Evolutionary conservation across 1,140 invertebrate genomes (phyloP), one percentile per base, ranked within the genome.

Genomic region (Nasonia vitripennis): DNA sequence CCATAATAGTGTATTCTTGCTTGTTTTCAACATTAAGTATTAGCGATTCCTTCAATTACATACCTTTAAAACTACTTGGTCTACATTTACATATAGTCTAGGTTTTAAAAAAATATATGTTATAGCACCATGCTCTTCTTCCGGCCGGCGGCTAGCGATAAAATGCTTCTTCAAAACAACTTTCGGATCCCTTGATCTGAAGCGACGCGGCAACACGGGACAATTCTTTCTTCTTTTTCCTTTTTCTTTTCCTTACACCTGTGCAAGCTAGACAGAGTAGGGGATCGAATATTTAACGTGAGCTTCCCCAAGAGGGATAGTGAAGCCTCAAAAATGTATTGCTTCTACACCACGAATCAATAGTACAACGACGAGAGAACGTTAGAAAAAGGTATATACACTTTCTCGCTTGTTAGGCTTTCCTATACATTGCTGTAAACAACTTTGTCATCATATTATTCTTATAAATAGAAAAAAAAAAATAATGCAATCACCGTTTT

Each of bases 311-410:
- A 91, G 90, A 89, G 90, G 90, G 90, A 84, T 89, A 90, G 87
- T 70, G 92, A 93, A 93, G 91, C 92, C 92, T 86, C 86, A 92
- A 89, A 93, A 93, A 91, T 92, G 92, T 91, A 87, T 91, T 91
- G 89, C 90, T 91, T 91, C 87, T 91, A 90, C 89, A 91, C 89
- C 86, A 86, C 89, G 89, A 93, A 93, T 93, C 92, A 89, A 93
- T 92, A 92, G 89, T 89, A 89, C 74, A 88, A 86, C 86, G 87
- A 86, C 87, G 75, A 83, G 79, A 89, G 78, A 62, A 71, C 81
- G 37, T 37, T 55, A 79, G 82, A 87, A 85, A 87, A 86, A 89
- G 62, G 86, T 87, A 90, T 87, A 88, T 86, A 77, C 86, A 70
- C 71, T 84, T 90, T 88, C 37, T 86, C 70, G 11, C 77, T 41